Evolutionary conservation across 2,888 invertebrate genomes (phyloP), one percentile per base, ranked within the genome.

Genomic region (Rhodophaea formosa): DNA sequence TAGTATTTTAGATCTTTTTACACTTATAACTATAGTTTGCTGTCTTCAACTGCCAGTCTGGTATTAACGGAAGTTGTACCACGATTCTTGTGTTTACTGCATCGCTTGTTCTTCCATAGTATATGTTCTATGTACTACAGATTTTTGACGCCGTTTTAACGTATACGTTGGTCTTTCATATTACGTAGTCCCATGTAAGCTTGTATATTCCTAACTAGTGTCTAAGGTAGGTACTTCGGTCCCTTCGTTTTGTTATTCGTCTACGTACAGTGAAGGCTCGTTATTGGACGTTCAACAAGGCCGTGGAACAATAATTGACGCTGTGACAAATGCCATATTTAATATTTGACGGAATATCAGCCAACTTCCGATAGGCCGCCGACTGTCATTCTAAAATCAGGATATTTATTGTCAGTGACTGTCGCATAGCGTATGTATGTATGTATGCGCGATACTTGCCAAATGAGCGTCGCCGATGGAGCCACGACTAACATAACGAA

Each of bases 191-290:
- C 7, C 30, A 51, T 58, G 57, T 65, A 55, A 62, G 56, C 56
- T 62, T 56, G 60, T 53, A 61, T 64, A 68, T 68, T 70, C 63
- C 59, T 67, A 67, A 59, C 60, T 77, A 77, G 70, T 62, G 66
- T 65, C 65, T 76, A 75, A 75, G 70, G 56, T 70, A 68, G 65
- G 62, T 66, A 68, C 61, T 65, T 58, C 58, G 63, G 69, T 66
- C 74, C 70, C 71, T 72, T 75, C 70, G 71, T 67, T 63, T 57
- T 71, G 67, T 69, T 61, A 44, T 53, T 51, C 52, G 53, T 49
- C 30, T 44, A n/a, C 10, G 10, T 47, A 35, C 29, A 15, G 43
- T 53, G 29, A 8, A 17, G 39, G 39, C 35, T 52, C 42, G 42
- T 42, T 23, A 8, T 39, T 39, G 42, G 16, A 29, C 15, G 29